Conservation (phyloP, 2,113 vertebrate species). For the Phaethornis superciliosus region DNA sequence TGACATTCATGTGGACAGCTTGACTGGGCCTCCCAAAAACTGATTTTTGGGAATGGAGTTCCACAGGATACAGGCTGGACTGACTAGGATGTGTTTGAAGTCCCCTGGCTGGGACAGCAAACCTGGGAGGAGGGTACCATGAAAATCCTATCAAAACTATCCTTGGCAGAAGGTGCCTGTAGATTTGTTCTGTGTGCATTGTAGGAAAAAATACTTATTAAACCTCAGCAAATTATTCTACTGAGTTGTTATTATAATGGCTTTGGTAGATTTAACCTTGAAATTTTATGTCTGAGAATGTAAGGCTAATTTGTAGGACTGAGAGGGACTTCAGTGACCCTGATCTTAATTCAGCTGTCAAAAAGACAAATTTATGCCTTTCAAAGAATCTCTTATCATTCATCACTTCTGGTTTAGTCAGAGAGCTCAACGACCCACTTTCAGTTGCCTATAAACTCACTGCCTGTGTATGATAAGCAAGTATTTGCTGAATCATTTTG, state of each 20-base stretch:
- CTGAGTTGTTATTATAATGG: neutral
- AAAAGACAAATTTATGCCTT: constrained; percentile 69
- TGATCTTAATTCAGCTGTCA: constrained; percentile 69
- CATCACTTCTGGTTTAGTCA: constrained; percentile 59
- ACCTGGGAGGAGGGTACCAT: neutral
- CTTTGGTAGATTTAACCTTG: constrained; percentile 46
- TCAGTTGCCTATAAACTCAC: neutral
- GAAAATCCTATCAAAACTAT: neutral
- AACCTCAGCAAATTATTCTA: neutral
- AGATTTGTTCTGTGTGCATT: neutral
- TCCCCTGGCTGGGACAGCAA: neutral
- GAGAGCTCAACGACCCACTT: constrained; percentile 3
- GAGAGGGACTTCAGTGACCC: constrained; percentile 43
- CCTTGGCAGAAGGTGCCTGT: neutral
- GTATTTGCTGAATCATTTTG: constrained; percentile 4
- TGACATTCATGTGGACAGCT: neutral
- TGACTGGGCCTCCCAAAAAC: neutral
- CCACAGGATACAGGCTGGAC: neutral
- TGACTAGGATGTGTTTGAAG: neutral
- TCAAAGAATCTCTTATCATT: constrained; percentile 70
- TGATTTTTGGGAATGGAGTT: neutral
- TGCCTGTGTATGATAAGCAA: constrained; percentile 4
- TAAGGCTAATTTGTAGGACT: constrained; percentile 35
- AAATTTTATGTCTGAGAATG: constrained; percentile 17
- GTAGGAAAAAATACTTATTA: neutral